Evolutionary conservation across 2,113 vertebrate genomes (phyloP), one percentile per base, ranked within the genome.

Genomic region (Empidonax traillii): DNA sequence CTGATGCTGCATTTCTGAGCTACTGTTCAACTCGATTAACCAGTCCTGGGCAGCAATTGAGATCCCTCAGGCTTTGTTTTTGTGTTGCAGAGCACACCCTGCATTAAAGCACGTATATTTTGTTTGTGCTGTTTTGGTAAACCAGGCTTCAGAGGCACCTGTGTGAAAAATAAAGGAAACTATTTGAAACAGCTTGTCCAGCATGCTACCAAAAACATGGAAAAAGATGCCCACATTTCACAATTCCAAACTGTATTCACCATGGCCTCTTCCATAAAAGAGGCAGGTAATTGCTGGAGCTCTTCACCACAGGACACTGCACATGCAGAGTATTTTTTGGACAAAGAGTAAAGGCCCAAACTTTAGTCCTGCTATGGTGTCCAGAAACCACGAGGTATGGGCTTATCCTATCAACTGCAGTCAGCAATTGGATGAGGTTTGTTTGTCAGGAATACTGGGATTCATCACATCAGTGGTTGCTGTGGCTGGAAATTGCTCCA

Each of bases 401-500:
- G 52, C 33, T 94, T 67, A n/a, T 89, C 53, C 63, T 15, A 68
- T 14, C 66, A 62, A 11, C 30, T 58, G 27, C 74, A 81, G 30
- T 8, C 25, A 52, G 14, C 49, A 88, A 79, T 95, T 90, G 94
- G 35, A 80, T 55, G 15, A 17, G 19, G 37, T 27, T 66, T 51
- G 15, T 94, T 87, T 77, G 69, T 27, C 15, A 51, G 49, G 25
- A 51, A 82, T 79, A 76, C 44, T 20, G 58, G 24, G 43, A 79
- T 85, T 65, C 73, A 56, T 66, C 37, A 11, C 81, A 35, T 37
- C 68, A 72, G 78, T 72, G 90, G 75, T 81, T 93, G 84, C 79
- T 49, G 84, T 35, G 37, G 74, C 35, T 72, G 51, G 49, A 92
- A 96, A 96, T 44, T 83, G 43, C 19, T 93, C 49, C 62, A 94